Evolutionary conservation across 2,797 vertebrate genomes (phyloP), one percentile per base, ranked within the genome.

Genomic region (Enteromius viviparus): DNA sequence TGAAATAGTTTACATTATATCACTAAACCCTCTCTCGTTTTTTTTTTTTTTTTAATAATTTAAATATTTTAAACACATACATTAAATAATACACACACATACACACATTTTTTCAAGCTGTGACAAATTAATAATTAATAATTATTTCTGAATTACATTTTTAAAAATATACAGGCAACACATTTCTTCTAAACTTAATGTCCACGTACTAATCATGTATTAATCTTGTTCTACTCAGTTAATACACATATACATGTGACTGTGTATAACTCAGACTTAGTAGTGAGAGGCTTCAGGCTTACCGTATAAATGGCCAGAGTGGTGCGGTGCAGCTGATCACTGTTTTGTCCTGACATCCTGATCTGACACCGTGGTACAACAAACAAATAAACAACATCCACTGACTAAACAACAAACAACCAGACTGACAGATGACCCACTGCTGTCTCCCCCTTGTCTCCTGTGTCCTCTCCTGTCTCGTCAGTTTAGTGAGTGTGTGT

Each of bases 251-350:
- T 19, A 53, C 58, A 49, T n/a, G 40, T 64, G 47, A 34, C 8
- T 74, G 15, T 53, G 3, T 14, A 34, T 19, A 9, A 26, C 79
- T 29, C 40, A 45, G 4, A 47, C 58, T 19, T 9, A 15, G 17
- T 9, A 2, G 34, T 29, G 21, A 64, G 55, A 47, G 11, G 37
- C 23, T 26, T 85, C 3, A 60, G 37, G 89, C 94, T 93, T 80
- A 95, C 95, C 70, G 88, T 90, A 85, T 95, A 95, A 85, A 95
- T 92, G 69, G 86, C 91, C 88, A 95, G 72, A 1, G 95, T 95
- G 71, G 92, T 92, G 80, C 91, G 93, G 77, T 94, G 93, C 49
- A 95, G 88, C 87, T 95, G 92, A 76, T 94, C 93, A 45, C 77
- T 87, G 81, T 90, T 92, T 77, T 89, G 87, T 58, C 80, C 89